phyloP scores from a whole-genome alignment of 2,113 vertebrate species.

The Sceloporus undulatus region DNA sequence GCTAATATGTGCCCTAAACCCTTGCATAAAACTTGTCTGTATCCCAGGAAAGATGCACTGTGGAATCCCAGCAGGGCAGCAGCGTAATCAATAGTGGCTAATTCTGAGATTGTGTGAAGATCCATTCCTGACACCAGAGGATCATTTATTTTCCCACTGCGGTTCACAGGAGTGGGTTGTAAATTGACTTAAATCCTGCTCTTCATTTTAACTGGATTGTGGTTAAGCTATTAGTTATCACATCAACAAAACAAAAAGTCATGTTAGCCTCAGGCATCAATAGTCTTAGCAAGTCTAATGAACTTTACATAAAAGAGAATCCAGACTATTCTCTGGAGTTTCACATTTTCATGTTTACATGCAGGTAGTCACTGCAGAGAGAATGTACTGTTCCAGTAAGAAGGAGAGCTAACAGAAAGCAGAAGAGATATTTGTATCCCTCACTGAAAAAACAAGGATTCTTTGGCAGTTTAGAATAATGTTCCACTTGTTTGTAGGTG shows the following conservation, averaged over 20 bases:
- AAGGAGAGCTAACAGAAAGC: slow-evolving; percentile 2
- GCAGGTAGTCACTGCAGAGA: not conserved
- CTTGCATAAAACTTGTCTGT: no score
- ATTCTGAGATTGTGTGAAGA: not conserved
- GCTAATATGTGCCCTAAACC: no score
- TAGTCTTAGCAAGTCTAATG: not conserved
- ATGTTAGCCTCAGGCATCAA: slow-evolving; percentile 3
- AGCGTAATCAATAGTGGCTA: no score
- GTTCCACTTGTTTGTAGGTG: slow-evolving; percentile 29
- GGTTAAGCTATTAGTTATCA: not conserved
- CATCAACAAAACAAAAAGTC: not conserved
- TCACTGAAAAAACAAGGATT: slow-evolving; percentile 32
- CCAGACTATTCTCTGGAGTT: not conserved
- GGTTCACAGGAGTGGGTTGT: not conserved
- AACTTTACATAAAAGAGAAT: not conserved
- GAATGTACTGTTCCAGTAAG: slow-evolving; percentile 35
- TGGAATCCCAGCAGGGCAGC: no score
- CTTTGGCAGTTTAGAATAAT: slow-evolving; percentile 32
- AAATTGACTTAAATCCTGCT: not conserved
- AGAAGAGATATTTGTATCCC: slow-evolving; percentile 30
- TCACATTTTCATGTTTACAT: slow-evolving; percentile 25
- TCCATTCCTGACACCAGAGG: not conserved
- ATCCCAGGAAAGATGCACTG: no score
- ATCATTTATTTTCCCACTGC: not conserved
- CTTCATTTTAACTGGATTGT: slow-evolving; percentile 7